Evolutionary conservation across 2,888 invertebrate species (phyloP), one percentile per base, ranked within the genome.

Genomic region (Lithophane semibrunnea): DNA sequence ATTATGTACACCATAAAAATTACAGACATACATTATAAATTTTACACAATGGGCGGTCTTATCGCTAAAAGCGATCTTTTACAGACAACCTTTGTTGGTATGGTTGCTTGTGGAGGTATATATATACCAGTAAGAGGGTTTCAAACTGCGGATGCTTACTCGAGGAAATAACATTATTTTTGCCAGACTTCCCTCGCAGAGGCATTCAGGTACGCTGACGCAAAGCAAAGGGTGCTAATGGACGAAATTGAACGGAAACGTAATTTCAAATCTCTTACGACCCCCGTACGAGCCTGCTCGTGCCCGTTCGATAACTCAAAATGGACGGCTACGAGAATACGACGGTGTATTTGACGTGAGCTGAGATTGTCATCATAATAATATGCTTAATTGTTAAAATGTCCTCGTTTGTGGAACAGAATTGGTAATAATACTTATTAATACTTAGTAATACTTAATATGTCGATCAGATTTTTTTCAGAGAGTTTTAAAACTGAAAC

Each of bases 221-320:
- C 37, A 77, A 66, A 80, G 88, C 85, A 89, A 90, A 89, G 89
- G 90, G 90, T 89, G 89, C 90, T 92, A 92, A 92, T 92, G 91
- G 93, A 91, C 73, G 84, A 78, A 91, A 93, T 92, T 91, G 92
- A 86, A 91, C 83, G 90, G 91, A 93, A 93, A 93, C 88, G 90
- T 88, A 92, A 92, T 93, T 92, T 90, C 86, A 84, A 90, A 90
- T 90, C 91, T 87, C 88, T 88, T 85, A 87, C 81, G 79, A 73
- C 70, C 75, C 72, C 72, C 10, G n/a, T 29, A 42, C 75, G 74
- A 66, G 47, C 21, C 80, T 54, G 63, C 61, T 56, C 72, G 77
- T 69, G 72, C 37, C 10, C 69, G 78, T 70, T 82, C 84, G 44
- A 82, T 80, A 83, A 80, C 78, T 75, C 77, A 81, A 88, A 78